These are phyloP conservation scores for Hydractinia echinata DNA, from an alignment of 30 jellyfish, hydroid and myxozoan species.

Conservation along the genomic window DNA sequence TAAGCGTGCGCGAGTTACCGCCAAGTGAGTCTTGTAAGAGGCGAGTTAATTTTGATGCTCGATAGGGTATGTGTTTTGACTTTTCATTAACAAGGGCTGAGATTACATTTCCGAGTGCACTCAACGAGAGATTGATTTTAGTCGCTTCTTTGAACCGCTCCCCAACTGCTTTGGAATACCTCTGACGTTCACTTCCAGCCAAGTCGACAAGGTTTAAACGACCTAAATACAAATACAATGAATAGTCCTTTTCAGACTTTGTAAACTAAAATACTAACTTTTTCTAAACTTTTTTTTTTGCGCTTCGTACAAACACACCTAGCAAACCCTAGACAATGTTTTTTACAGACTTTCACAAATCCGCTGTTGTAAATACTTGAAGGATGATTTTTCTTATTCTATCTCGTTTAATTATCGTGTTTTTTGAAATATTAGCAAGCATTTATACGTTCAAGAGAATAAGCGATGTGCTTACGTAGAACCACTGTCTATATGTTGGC, in stretches of 20 bases:
- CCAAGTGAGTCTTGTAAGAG: constrained; percentile 94
- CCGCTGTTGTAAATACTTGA: too few species aligned
- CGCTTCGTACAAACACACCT: too few species aligned
- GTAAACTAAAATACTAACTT: too few species aligned
- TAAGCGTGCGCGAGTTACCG: constrained; percentile 84
- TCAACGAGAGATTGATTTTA: constrained; percentile 78
- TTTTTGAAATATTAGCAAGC: too few species aligned
- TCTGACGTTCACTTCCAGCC: constrained; percentile 98
- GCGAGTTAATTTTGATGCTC: constrained; percentile 94
- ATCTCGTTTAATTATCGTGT: too few species aligned
- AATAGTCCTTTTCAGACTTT: neutral
- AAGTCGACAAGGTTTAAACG: constrained; percentile 85
- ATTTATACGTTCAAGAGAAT: too few species aligned
- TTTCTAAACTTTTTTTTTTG: too few species aligned
- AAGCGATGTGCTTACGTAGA: too few species aligned
- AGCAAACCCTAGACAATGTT: too few species aligned
- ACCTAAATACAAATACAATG: constrained; percentile 26
- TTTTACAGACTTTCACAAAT: too few species aligned
- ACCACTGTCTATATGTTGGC: too few species aligned
- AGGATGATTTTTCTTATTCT: too few species aligned
- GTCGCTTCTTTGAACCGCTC: constrained; percentile 95
- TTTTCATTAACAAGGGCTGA: constrained; percentile 89
- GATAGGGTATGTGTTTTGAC: constrained; percentile 88
- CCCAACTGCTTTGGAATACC: constrained; percentile 79
- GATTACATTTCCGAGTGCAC: constrained; percentile 95